These are phyloP conservation scores for Leptothorax acervorum DNA, from an alignment of 2,888 invertebrate species.

Conservation along the genomic window DNA sequence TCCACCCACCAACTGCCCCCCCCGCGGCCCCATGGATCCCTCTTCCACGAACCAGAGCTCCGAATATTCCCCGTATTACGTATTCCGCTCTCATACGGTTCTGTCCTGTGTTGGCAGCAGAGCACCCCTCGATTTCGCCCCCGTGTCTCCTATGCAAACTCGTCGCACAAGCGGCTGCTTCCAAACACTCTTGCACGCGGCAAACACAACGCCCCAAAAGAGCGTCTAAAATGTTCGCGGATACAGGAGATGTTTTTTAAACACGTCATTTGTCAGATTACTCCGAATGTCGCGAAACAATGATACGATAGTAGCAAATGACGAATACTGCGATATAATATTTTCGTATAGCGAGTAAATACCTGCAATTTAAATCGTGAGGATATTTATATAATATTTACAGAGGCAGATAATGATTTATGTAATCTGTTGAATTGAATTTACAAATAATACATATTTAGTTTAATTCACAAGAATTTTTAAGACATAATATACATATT, in stretches of 20 bases:
- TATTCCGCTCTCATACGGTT: slow-evolving; percentile 83
- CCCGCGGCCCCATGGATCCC: slow-evolving; percentile 52
- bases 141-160: slow-evolving; percentile 74
- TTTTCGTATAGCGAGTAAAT: neutral
- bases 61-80: slow-evolving; percentile 82
- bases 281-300: slow-evolving; percentile 45
- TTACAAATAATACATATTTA: neutral
- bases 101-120: slow-evolving; percentile 77
- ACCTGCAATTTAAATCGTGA: neutral
- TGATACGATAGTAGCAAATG: slow-evolving; percentile 20
- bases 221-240: slow-evolving; percentile 52
- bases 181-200: slow-evolving; percentile 65
- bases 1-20: slow-evolving; percentile 73
- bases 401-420: neutral
- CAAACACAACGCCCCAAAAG: slow-evolving; percentile 67
- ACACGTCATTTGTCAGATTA: slow-evolving; percentile 49
- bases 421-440: neutral
- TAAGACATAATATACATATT: neutral
- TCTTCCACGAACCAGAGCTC: slow-evolving; percentile 61
- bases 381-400: neutral
- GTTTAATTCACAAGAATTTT: neutral
- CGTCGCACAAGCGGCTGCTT: slow-evolving; percentile 70
- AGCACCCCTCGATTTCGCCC: slow-evolving; percentile 77
- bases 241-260: slow-evolving; percentile 55
- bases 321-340: slow-evolving; percentile 22